phyloP scores from a whole-genome alignment of 2,797 vertebrate genomes.

The Sebastes oblongus region DNA sequence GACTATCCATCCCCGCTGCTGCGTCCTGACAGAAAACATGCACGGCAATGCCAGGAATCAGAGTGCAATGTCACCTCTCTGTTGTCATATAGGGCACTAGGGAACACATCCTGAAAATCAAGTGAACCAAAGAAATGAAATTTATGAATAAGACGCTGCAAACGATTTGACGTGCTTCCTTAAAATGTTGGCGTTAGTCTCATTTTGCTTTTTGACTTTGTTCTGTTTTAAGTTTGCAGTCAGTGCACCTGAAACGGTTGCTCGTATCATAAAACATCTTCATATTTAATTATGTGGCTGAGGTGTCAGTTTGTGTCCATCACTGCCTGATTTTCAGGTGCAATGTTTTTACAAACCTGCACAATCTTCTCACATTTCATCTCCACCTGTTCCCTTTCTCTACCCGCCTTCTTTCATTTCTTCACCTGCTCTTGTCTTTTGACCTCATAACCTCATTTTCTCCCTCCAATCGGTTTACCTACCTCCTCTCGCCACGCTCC shows the following conservation, averaged over 20 bases:
- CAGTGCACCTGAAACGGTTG: background rate
- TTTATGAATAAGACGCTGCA: background rate
- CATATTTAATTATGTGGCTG: background rate
- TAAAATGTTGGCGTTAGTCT: background rate
- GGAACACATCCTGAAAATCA: background rate
- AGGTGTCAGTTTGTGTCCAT: no score
- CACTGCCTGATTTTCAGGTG: background rate
- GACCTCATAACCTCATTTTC: slow-evolving; percentile 80
- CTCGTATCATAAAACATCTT: background rate
- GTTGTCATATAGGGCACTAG: background rate
- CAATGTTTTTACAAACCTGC: background rate
- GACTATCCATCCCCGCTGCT: background rate
- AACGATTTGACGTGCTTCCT: background rate
- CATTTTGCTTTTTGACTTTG: background rate
- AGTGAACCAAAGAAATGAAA: background rate
- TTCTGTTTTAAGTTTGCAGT: background rate
- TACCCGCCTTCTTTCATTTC: slow-evolving; percentile 36
- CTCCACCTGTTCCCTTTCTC: slow-evolving; percentile 41
- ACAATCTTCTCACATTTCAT: slow-evolving; percentile 35
- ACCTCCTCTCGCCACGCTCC: slow-evolving; percentile 46
- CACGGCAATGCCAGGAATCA: background rate
- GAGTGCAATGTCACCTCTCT: background rate
- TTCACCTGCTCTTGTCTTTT: slow-evolving; percentile 66
- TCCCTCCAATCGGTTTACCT: slow-evolving; percentile 72
- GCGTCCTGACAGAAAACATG: slow-evolving; percentile 1